Evolutionary conservation across 2,113 vertebrate genomes (phyloP), one percentile per base, ranked within the genome.

Genomic region (Trinectes maculatus): DNA sequence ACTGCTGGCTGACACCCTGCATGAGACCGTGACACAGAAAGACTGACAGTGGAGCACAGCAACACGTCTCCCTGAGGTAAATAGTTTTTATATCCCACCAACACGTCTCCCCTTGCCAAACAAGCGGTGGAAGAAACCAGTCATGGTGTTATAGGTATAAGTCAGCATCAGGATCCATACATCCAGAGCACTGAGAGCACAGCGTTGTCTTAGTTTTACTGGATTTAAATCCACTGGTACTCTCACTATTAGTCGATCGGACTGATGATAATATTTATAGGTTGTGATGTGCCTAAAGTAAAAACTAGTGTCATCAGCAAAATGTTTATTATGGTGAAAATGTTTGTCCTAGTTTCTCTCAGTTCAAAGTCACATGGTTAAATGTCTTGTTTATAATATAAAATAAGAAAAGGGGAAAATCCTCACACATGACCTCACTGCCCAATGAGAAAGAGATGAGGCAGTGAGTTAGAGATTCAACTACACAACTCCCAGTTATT

Each of bases 1-100:
- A 24, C 68, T 0, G 4, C 67, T 44, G 76, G 71, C 51, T 10
- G 58, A 62, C 26, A 16, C 19, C 18, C 40, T 10, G 48, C 74
- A 28, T 21, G 59, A 65, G 54, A 28, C 33, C 6, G 3, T 26
- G 18, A 48, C 40, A 18, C 58, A 26, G 54, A 29, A 44, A 13
- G 72, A 70, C 62, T 26, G 48, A 64, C 71, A 22, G 60, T 12
- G 53, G 46, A 40, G 40, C 18, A 8, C 47, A 26, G 31, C 24
- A 57, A 7, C 56, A 31, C 71, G 49, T 13, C 47, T 59, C 65
- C 55, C n/a, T n/a, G 36, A 84, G 86, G 86, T 86, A 76, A 79
- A 79, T 66, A 24, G 59, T 59, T 74, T 65, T 71, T 40, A 25
- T 52, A 37, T 75, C 44, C 67, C 24, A 22, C 34, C 47, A 54